phyloP scores from a whole-genome alignment of 2,113 vertebrate species.

The Hippopotamus amphibius region DNA sequence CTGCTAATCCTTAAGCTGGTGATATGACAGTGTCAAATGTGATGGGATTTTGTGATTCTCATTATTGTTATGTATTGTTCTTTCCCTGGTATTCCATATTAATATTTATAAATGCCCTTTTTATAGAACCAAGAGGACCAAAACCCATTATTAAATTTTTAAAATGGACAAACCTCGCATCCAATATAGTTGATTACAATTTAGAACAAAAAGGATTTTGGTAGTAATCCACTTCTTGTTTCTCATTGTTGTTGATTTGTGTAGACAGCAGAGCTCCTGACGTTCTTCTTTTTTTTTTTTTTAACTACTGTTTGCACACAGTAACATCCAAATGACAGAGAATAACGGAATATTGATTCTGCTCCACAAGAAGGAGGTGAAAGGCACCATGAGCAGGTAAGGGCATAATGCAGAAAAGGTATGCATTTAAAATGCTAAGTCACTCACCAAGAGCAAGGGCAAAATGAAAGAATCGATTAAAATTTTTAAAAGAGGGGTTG shows the following conservation, averaged over 20 bases:
- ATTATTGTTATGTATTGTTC: constrained; percentile 92
- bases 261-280: constrained; percentile 73
- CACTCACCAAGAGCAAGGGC: neutral
- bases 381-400: neutral
- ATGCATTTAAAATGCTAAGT: constrained; percentile 11
- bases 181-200: constrained; percentile 90
- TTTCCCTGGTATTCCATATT: constrained; percentile 86
- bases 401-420: neutral
- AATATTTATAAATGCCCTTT: constrained; percentile 91
- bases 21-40: constrained; percentile 89
- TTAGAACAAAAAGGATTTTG: constrained; percentile 86
- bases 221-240: constrained; percentile 82
- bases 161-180: constrained; percentile 82
- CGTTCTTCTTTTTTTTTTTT: constrained; percentile 13
- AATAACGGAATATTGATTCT: constrained; percentile 59
- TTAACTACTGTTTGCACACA: constrained; percentile 33
- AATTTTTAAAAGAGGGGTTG: constrained; percentile 12
- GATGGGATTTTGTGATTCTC: constrained; percentile 91
- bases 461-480: constrained; percentile 49
- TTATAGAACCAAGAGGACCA: constrained; percentile 85
- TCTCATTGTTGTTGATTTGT: constrained; percentile 72
- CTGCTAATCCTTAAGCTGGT: constrained; percentile 92
- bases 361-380: neutral
- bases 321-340: constrained; percentile 67
- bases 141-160: constrained; percentile 87